Percentiles rank a stretch among this genome's conserved stretches.
Evolutionary conservation across 2,113 vertebrate genomes (phyloP).

Genomic region (Sebastes schlegelii): DNA sequence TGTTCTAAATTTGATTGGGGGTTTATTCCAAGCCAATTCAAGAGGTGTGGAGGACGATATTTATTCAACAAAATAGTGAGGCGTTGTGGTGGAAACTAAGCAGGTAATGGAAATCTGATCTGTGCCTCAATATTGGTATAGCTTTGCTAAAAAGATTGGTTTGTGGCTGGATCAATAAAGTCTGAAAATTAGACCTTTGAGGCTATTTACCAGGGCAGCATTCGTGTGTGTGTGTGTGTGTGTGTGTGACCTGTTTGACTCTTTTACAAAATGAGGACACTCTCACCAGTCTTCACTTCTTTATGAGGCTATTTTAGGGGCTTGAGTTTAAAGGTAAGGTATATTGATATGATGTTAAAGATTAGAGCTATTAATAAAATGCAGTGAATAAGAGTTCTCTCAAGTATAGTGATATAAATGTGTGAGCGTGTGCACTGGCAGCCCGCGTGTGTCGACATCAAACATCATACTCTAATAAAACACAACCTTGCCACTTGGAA

Average conservation of each 20-base stretch:
- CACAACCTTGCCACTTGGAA: background rate
- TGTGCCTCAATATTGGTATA: conserved; percentile 36
- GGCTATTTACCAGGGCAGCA: conserved; percentile 25
- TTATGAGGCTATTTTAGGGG: background rate
- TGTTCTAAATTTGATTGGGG: background rate
- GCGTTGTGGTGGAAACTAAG: conserved; percentile 47
- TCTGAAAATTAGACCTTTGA: conserved; percentile 56
- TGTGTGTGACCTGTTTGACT: background rate
- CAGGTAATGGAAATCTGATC: conserved; percentile 60
- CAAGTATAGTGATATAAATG: too few relatives aligned
- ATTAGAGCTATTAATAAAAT: too few relatives aligned
- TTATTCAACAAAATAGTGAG: conserved; percentile 11
- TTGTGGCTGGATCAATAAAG: conserved; percentile 62
- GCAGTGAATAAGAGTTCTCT: too few relatives aligned
- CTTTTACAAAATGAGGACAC: background rate
- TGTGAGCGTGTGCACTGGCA: too few relatives aligned
- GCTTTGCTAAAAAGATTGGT: conserved; percentile 55
- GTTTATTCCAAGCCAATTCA: conserved; percentile 12
- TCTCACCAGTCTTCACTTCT: background rate
- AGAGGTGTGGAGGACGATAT: conserved; percentile 3
- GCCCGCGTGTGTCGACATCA: background rate
- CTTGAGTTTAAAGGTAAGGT: too few relatives aligned
- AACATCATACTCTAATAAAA: conserved; percentile 1
- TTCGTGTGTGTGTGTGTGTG: background rate
- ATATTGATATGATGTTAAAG: too few relatives aligned